Evolutionary conservation across 1,140 invertebrate genomes (phyloP), one percentile per base, ranked within the genome.

Genomic region (Drosophila ironensis): DNA sequence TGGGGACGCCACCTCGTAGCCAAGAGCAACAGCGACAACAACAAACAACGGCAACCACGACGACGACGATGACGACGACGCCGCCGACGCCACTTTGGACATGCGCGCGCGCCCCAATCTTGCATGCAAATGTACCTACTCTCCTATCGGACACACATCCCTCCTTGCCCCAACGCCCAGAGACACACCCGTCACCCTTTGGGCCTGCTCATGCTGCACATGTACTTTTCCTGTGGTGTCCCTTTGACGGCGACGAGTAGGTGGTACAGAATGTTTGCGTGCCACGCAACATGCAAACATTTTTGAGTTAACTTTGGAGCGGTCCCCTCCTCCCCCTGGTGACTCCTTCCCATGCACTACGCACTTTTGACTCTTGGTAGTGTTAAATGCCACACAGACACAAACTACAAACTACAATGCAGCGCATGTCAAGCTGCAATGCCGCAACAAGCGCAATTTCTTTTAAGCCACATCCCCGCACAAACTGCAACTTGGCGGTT

Each of bases 221-320:
- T n/a, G 30, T n/a, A n/a, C n/a, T n/a, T n/a, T n/a, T n/a, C 30
- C 30, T 33, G n/a, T 33, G 30, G 30, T 33, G 30, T 14, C 33
- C 33, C 33, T 37, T 7, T 37, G 33, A 5, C 20, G 11, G 9
- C 8, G 12, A 25, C 24, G 41, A 9, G 56, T 50, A 66, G 45
- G 52, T 77, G 61, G 68, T 71, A 50, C 50, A 69, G 71, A 82
- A 82, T 82, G 78, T 78, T 82, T 78, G 80, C 73, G 71, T 82
- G 73, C 78, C 78, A 82, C 78, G 78, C 78, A 82, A 82, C 78
- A 82, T 82, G 78, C 78, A 78, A 82, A 78, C 78, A 82, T 82
- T 82, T 82, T 82, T 82, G 78, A 82, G 78, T 82, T 82, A 82
- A 84, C 69, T 86, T 82, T 35, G 68, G 60, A n/a, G n/a, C n/a